Percentiles rank a stretch among this genome's conserved stretches.
Conservation (phyloP, 92 coral and sea anemone species). For the Bergia puertoricense region DNA sequence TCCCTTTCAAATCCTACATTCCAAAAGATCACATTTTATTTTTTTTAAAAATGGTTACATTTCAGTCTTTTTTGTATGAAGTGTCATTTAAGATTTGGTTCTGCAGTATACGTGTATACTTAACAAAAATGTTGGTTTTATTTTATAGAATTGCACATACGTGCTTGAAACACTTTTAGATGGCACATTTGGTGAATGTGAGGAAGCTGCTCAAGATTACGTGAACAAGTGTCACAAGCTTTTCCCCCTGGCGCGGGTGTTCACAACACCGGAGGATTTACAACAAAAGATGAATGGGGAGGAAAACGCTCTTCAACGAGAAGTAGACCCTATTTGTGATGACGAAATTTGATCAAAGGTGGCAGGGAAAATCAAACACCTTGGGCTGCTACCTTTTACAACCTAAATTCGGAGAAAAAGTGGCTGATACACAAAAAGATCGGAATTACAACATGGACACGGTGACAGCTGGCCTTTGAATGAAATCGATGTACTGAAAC, state of each 20-base stretch:
- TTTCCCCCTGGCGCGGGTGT: constrained; percentile 75
- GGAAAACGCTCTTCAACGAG: constrained; percentile 17
- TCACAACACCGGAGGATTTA: constrained; percentile 62
- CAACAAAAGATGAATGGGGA: constrained; percentile 34
- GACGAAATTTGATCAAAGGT: constrained; percentile 53
- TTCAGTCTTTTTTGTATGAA: no score
- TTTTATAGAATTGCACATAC: constrained; percentile 72
- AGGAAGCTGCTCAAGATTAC: constrained; percentile 73
- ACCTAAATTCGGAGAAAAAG: not conserved
- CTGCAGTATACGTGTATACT: not conserved
- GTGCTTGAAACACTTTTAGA: constrained; percentile 75
- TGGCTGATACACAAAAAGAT: not conserved
- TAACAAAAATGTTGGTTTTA: not conserved
- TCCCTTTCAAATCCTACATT: no score
- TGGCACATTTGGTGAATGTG: constrained; percentile 93
- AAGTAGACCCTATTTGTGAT: constrained; percentile 68
- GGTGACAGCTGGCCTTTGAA: not conserved
- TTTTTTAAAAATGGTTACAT: not conserved
- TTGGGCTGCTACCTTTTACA: not conserved
- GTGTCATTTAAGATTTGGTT: not conserved
- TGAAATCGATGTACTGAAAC: not conserved
- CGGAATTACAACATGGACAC: not conserved
- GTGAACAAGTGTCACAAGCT: constrained; percentile 77
- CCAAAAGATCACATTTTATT: no score
- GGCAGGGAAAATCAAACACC: not conserved